Base-by-base conservation (phyloP, 2,888 invertebrate genomes). In the Xanthia togata region DNA sequence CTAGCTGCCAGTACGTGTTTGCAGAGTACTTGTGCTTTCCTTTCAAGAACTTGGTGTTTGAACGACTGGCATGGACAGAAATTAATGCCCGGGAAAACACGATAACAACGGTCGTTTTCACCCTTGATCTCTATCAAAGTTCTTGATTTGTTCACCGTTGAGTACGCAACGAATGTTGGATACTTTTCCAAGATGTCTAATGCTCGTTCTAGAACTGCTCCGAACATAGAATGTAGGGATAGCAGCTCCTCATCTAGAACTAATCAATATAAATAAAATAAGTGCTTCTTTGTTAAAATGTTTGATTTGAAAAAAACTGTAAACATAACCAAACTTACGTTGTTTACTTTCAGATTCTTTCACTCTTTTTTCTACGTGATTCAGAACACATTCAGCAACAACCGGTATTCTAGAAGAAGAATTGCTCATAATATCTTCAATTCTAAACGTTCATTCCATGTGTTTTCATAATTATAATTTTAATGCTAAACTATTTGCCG, bases 1-100 rank as follows among this genome's bases (percentile, higher is more conserved):
- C 97, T 97, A 20, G 97, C 97, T 4, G 97, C 98, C 81, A 98
- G 89, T 44, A 98, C 94, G 92, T 98, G 98, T 88, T 98, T 97
- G 87, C 98, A 98, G 4, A 97, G 97, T 59, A 97, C 91, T 84
- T 96, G 94, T 20, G 90, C 89, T 81, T 94, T 95, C 50, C 93
- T 91, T 68, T 96, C 96, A 65, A 98, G 91, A 41, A 98, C 98
- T 86, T 95, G 95, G 67, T 94, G 94, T 83, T 94, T 95, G 79
- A 98, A 98, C 2, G 97, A 97, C n/a, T 89, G 93, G 87, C 98
- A 98, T 14, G 97, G 96, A 81, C 98, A 98, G 90, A 97, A 98
- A 90, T 98, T 98, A 14, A 97, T 93, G 41, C 96, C 92, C 0
- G 97, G 97, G 86, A 98, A 97, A 47, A 98, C 91, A 70, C 97